A percentile compares a stretch with the other conserved stretches of the same genome.
Evolutionary conservation across 2,888 invertebrate genomes (phyloP).

Genomic region (Polyommatus icarus): DNA sequence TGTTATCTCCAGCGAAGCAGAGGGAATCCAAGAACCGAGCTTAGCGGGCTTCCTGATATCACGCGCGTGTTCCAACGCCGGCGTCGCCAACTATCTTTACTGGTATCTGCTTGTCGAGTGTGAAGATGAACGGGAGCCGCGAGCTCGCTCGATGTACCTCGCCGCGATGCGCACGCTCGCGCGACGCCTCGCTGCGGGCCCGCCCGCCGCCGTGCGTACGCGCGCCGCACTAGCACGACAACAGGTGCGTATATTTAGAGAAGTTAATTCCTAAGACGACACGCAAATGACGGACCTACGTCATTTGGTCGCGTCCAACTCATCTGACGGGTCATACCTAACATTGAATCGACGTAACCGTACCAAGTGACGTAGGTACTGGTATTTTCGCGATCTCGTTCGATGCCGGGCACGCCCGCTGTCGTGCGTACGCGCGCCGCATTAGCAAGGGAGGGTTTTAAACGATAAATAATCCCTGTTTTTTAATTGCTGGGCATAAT

Average conservation of each 20-base stretch:
- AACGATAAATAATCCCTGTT: too few species aligned
- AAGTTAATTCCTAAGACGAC: too few species aligned
- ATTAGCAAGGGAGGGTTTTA: too few species aligned
- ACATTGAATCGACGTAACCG: too few species aligned
- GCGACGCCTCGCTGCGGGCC: neutral
- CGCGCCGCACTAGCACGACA: constrained; percentile 90
- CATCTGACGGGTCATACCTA: too few species aligned
- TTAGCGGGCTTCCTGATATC: constrained; percentile 94
- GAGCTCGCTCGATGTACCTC: constrained; percentile 90
- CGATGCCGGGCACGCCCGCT: too few species aligned
- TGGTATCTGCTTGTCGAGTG: constrained; percentile 98
- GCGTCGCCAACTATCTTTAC: constrained; percentile 97
- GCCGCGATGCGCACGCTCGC: constrained; percentile 94
- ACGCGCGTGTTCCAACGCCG: constrained; percentile 93
- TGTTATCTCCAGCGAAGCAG: constrained; percentile 38
- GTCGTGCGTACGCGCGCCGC: too few species aligned
- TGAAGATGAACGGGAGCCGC: constrained; percentile 88
- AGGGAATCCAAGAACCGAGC: constrained; percentile 78
- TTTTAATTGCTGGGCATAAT: too few species aligned
- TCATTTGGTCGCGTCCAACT: too few species aligned
- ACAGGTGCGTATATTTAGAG: constrained; percentile 67
- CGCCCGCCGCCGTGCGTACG: constrained; percentile 84
- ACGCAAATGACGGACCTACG: too few species aligned
- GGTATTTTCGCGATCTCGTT: too few species aligned
- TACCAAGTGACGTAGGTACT: too few species aligned